Percentiles rank a stretch among this genome's conserved stretches.
Conservation (phyloP, 2,797 vertebrate species). For the Sorex maritimensis region DNA sequence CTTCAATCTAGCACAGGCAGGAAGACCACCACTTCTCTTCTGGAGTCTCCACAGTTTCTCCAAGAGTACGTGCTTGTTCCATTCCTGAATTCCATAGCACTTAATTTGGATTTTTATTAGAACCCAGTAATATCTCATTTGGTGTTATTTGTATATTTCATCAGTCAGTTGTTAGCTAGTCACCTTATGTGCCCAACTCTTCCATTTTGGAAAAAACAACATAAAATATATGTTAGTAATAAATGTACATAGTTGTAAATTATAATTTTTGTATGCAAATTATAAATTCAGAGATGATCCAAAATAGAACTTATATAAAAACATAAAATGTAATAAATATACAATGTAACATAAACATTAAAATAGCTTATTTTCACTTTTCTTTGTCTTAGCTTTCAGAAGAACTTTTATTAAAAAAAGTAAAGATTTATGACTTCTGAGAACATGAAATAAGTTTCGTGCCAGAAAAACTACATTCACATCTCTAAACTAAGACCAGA, state of each 20-base stretch:
- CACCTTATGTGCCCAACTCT: neutral
- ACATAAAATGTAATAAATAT: neutral
- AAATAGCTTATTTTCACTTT: conserved; percentile 20
- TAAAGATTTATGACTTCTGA: conserved; percentile 43
- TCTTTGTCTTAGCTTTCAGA: conserved; percentile 7
- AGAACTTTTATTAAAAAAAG: conserved; percentile 61
- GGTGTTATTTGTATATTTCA: neutral
- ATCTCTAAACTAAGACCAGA: conserved; percentile 7
- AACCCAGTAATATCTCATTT: neutral
- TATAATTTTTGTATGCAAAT: neutral
- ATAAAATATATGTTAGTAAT: neutral
- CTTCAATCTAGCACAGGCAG: neutral
- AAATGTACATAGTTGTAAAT: neutral
- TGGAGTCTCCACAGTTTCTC: neutral
- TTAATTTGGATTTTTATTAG: neutral
- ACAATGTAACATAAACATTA: neutral
- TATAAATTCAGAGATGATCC: conserved; percentile 33
- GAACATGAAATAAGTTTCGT: conserved; percentile 51
- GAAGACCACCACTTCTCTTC: neutral
- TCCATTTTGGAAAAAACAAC: neutral
- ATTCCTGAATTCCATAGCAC: neutral
- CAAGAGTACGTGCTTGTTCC: neutral
- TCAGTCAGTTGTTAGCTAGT: neutral
- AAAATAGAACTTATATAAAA: conserved; percentile 5
- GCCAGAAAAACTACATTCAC: conserved; percentile 8